Percentiles rank a stretch among this genome's conserved stretches.
These are phyloP conservation scores for Thalassaphorura encarpata DNA, from an alignment of 1,140 invertebrate genomes.

Conservation along the genomic window DNA sequence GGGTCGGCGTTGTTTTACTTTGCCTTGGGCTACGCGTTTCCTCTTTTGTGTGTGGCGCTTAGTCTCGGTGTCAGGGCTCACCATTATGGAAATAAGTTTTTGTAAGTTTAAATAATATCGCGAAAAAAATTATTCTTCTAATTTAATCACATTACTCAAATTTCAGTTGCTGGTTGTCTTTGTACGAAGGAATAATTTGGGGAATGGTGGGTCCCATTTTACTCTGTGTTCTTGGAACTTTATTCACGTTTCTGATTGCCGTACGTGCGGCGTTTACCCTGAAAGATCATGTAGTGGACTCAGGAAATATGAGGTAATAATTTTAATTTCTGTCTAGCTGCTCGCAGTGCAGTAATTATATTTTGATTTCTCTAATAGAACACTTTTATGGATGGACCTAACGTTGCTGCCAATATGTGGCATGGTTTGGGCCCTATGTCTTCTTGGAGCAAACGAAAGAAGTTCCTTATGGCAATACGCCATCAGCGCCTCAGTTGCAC, in stretches of 20 bases:
- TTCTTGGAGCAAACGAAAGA: conserved; percentile 68
- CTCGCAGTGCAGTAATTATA: neutral
- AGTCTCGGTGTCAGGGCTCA: conserved; percentile 87
- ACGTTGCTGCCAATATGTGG: conserved; percentile 65
- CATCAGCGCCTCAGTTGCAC: conserved; percentile 55
- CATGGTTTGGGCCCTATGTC: conserved; percentile 65
- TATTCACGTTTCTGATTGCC: conserved; percentile 70
- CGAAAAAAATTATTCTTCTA: neutral
- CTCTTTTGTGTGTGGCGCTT: conserved; percentile 80
- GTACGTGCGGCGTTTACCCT: conserved; percentile 81
- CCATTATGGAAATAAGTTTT: conserved; percentile 86
- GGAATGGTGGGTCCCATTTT: conserved; percentile 77
- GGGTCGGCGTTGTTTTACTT: conserved; percentile 90
- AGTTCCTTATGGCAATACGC: conserved; percentile 58
- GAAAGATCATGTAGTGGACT: conserved; percentile 79
- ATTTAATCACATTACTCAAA: conserved; percentile 13
- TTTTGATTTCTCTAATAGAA: conserved; percentile 45
- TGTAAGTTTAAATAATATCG: conserved; percentile 53
- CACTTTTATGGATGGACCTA: conserved; percentile 71
- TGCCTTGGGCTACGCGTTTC: conserved; percentile 87
- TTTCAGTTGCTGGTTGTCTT: conserved; percentile 84
- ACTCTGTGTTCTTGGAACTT: conserved; percentile 60
- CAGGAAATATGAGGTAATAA: conserved; percentile 71
- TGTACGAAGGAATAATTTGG: conserved; percentile 85
- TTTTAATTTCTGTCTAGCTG: conserved; percentile 6